Conservation (phyloP, 2,113 vertebrate genomes). For the Tichodroma muraria region DNA sequence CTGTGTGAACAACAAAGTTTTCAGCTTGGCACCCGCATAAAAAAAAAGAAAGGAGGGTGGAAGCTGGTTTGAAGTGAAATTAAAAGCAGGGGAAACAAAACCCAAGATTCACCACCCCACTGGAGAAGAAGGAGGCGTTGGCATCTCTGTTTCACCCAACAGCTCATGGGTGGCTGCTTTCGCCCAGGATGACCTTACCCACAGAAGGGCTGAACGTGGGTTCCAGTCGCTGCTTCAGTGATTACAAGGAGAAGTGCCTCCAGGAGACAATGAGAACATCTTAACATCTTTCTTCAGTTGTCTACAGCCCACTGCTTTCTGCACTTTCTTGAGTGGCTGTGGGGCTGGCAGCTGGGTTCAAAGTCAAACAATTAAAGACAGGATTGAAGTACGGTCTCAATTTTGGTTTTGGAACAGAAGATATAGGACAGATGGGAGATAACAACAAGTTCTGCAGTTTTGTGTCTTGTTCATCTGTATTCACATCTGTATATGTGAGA, state of each 20-base stretch:
- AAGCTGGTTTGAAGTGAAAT: slow-evolving; percentile 16
- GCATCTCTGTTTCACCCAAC: background rate
- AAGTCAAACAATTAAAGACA: background rate
- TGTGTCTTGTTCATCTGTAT: background rate
- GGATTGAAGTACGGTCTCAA: background rate
- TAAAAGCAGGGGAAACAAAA: slow-evolving; percentile 4
- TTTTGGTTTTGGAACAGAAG: background rate
- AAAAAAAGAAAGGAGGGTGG: background rate
- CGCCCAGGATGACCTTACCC: background rate
- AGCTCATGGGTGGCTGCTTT: slow-evolving; percentile 1
- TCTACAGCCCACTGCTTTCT: background rate
- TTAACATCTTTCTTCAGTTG: background rate
- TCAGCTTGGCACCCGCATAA: background rate
- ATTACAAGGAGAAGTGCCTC: background rate
- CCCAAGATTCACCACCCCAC: background rate
- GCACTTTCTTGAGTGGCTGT: background rate
- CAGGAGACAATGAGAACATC: background rate
- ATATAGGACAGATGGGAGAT: background rate
- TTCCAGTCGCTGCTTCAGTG: background rate
- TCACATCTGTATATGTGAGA: background rate
- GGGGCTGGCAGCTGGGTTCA: background rate
- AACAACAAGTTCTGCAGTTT: background rate
- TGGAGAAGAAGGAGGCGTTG: background rate
- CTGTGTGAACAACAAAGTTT: background rate
- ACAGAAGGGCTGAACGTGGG: background rate